phyloP scores from a whole-genome alignment of 2,113 vertebrate species.

The mouse (Mus musculus) region DNA sequence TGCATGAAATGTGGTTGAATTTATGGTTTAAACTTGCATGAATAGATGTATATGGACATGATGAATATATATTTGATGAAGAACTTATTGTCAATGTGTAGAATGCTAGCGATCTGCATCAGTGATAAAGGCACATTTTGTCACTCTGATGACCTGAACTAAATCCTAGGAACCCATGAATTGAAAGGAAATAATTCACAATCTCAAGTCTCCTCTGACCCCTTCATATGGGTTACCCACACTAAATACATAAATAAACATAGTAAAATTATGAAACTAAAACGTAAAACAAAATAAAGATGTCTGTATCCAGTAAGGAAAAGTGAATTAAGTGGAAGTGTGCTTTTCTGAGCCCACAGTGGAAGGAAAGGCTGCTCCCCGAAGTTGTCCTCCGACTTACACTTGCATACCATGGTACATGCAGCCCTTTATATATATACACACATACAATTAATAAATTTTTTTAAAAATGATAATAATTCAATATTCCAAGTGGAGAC shows the following conservation, averaged over 20 bases:
- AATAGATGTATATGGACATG: background rate
- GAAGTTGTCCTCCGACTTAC: background rate
- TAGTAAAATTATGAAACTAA: background rate
- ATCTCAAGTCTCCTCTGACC: background rate
- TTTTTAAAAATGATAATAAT: background rate
- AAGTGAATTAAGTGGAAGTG: background rate
- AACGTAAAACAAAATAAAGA: background rate
- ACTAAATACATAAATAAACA: background rate
- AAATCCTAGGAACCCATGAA: no score
- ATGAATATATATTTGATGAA: background rate
- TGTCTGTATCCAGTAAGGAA: background rate
- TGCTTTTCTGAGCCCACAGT: background rate
- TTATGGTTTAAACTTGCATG: background rate
- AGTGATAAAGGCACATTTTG: background rate
- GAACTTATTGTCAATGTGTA: background rate
- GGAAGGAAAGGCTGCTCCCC: background rate
- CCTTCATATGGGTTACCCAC: no score
- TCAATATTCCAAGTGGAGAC: background rate
- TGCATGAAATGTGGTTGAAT: accelerated
- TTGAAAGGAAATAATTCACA: background rate
- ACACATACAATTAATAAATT: background rate
- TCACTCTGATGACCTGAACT: background rate
- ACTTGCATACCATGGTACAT: background rate
- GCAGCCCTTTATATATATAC: background rate
- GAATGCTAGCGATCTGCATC: background rate